Base-by-base conservation (phyloP, 2,888 invertebrate genomes). In the Nematopogon swammerdamellus region DNA sequence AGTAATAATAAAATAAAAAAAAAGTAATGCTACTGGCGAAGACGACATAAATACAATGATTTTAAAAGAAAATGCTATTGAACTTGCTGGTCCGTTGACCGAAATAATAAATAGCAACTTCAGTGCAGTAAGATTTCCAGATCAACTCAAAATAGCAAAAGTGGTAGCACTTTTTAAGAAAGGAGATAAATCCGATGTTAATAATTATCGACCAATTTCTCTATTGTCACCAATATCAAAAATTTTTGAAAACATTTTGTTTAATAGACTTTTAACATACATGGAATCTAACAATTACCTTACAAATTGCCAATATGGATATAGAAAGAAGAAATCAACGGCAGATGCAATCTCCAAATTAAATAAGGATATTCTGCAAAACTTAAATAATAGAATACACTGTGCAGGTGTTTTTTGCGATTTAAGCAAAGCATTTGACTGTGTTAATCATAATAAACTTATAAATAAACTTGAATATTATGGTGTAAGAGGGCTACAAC, bases 201-300 rank as follows among this genome's bases (percentile, higher is more conserved):
- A 46, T 5, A 46, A 46, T 14, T 46, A 46, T n/a, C 18, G 46
- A 20, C 46, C 46, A 8, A 19, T 46, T 4, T 20, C 20, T n/a
- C 10, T 46, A 20, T 11, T 46, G 11, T 14, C 46, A 14, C 14
- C 29, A 19, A 3, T 25, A 17, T 4, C 25, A 17, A 46, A 46
- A 25, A 46, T 25, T 20, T 46, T 46, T 46, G 29, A 46, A 46
- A 46, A 46, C 2, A 20, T 25, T 3, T 10, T 46, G 6, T 11
- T 19, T n/a, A 17, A 46, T 10, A 19, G 46, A 16, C 14, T 46
- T 8, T 8, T 25, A 16, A 25, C 14, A 16, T 20, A 20, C 19
- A n/a, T 46, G 2, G 8, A 18, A 19, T 3, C 8, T 10, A 20
- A 46, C 25, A 20, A 25, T 5, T 5, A 19, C n/a, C n/a, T 46